Base-by-base conservation (phyloP, 2,888 invertebrate species). In the Lapara coniferarum region DNA sequence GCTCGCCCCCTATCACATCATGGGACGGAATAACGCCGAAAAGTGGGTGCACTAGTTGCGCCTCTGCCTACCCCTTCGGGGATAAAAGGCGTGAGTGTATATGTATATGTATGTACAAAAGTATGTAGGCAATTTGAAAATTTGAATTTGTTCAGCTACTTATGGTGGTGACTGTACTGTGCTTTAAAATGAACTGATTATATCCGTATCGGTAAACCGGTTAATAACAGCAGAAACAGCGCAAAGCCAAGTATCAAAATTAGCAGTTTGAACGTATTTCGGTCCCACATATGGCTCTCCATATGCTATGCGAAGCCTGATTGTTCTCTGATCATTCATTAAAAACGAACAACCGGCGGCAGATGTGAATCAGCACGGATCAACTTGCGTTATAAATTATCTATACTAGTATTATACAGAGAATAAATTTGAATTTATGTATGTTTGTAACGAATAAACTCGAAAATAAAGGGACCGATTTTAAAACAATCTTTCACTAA, bases 241-340 rank as follows among this genome's bases (percentile, higher is more conserved):
- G 51, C 3, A 51, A 51, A 55, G 25, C 10, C 12, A 19, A 19
- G 12, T 19, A 10, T 55, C 10, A 55, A 19, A 55, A 8, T 16
- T 55, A 12, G 19, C 55, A 0, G 10, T 12, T 55, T 10, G 25
- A 19, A 1, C 55, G 63, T 49, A 63, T 49, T 63, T 63, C 49
- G 63, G 16, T 10, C 49, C 49, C 46, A 6, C 63, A 46, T 49
- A 46, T 63, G 63, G 46, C n/a, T 19, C 46, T 16, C 63, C 63
- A 63, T 63, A 63, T 63, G 63, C 16, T 63, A 19, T 49, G 13
- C 49, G 63, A 63, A 63, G 49, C 63, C 63, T 49, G 49, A 13
- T 46, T 13, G 46, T 10, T 63, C 46, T 63, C 49, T 49, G 37
- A 37, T 37, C 37, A 37, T 16, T 63, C 19, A 59, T 59, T 46